These are phyloP conservation scores for Dromius quadrimaculatus DNA, from an alignment of 2,888 invertebrate species.

Conservation along the genomic window DNA sequence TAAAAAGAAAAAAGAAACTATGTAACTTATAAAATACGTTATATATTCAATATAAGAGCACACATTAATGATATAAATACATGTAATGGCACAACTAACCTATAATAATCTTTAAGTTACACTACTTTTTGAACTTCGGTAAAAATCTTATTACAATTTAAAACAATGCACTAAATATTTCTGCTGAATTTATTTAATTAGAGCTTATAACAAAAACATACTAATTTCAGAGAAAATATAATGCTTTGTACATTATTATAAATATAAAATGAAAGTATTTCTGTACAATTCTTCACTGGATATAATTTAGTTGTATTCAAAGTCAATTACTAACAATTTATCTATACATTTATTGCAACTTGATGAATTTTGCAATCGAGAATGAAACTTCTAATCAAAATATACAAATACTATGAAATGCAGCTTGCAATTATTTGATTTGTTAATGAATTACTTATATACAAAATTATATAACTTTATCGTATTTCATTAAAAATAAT, in stretches of 20 bases:
- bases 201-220: constrained; percentile 47
- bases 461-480: constrained; percentile 34
- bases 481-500: constrained; percentile 15
- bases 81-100: constrained; percentile 52
- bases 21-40: constrained; percentile 52
- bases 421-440: constrained; percentile 5
- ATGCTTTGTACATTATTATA: constrained; percentile 47
- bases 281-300: constrained; percentile 39
- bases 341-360: constrained; percentile 20
- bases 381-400: constrained; percentile 20
- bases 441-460: constrained; percentile 4
- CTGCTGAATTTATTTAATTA: constrained; percentile 31
- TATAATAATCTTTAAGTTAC: constrained; percentile 32
- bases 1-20: constrained; percentile 14
- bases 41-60: constrained; percentile 52
- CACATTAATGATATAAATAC: constrained; percentile 52
- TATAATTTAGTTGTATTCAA: constrained; percentile 9
- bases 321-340: not conserved
- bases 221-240: constrained; percentile 43
- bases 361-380: constrained; percentile 3
- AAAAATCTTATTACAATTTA: constrained; percentile 52
- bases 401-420: constrained; percentile 23
- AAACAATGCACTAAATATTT: constrained; percentile 42
- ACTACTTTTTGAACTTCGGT: constrained; percentile 51
- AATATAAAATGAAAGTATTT: constrained; percentile 36